Evolutionary conservation across 1,140 invertebrate genomes (phyloP).

Genomic region (Drosophila pseudoobscura): DNA sequence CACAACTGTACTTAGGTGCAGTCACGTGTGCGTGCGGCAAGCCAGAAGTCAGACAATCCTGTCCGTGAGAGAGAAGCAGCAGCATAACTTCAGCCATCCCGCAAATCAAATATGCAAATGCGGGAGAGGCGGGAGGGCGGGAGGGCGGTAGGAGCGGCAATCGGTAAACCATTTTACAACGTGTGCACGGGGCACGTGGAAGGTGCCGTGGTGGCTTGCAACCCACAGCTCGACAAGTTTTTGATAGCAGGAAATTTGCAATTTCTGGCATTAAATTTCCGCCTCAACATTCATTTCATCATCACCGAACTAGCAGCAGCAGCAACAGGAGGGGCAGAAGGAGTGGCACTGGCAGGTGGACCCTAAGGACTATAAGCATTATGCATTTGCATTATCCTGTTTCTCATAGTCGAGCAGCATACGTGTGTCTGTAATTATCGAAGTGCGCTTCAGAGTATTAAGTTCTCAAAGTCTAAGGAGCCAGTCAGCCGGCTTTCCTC

Average conservation of each 20-base stretch:
- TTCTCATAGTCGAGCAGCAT: not conserved
- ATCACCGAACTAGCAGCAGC: constrained; percentile 10
- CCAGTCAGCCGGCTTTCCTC: not conserved
- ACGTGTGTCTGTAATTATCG: constrained; percentile 47
- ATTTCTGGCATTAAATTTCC: constrained; percentile 79
- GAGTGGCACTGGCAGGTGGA: not conserved
- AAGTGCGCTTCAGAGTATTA: constrained; percentile 40
- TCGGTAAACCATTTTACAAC: constrained; percentile 15
- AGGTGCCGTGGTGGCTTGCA: constrained; percentile 12
- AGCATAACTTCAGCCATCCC: constrained; percentile 27
- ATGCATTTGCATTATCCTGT: constrained; percentile 43
- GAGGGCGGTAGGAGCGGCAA: constrained; percentile 7
- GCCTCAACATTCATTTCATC: constrained; percentile 52
- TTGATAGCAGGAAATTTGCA: constrained; percentile 78
- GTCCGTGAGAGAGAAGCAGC: constrained; percentile 1
- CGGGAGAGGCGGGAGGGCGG: constrained; percentile 10
- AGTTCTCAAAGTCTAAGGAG: constrained; percentile 28
- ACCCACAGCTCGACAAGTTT: constrained; percentile 49
- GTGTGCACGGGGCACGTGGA: not conserved
- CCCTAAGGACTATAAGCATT: not conserved
- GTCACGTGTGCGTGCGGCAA: too few relatives aligned
- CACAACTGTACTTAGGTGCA: not conserved
- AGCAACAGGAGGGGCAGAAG: not conserved
- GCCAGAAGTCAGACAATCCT: too few relatives aligned
- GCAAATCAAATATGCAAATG: constrained; percentile 75